phyloP scores from a whole-genome alignment of 2,888 invertebrate genomes.

The Pandemis heparana region DNA sequence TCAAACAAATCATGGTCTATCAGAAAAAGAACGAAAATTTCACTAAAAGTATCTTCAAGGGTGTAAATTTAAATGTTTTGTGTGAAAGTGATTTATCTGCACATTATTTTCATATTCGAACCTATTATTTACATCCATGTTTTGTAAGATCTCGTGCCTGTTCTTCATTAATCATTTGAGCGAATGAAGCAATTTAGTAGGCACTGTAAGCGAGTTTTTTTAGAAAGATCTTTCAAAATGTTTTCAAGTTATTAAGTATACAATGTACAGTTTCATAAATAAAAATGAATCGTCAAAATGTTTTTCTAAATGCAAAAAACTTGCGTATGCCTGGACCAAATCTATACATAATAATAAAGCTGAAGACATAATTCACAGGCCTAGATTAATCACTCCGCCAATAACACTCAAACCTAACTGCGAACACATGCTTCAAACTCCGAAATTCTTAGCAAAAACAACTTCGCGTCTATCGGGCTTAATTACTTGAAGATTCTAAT shows the following conservation, averaged over 20 bases:
- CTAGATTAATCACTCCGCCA: neutral
- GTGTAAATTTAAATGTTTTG: constrained; percentile 29
- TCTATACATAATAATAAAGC: no score
- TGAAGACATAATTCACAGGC: neutral
- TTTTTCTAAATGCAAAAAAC: no score
- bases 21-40: neutral
- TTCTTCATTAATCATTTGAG: constrained; percentile 14
- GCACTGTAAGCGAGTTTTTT: neutral
- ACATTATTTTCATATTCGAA: constrained; percentile 7
- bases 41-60: neutral
- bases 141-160: constrained; percentile 25
- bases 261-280: no score
- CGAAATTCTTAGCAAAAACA: constrained; percentile 39
- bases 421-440: constrained; percentile 35
- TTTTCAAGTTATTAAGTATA: no score
- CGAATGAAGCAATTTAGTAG: constrained; percentile 9
- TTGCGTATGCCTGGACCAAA: no score
- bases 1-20: constrained; percentile 11
- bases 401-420: neutral
- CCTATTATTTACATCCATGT: constrained; percentile 10
- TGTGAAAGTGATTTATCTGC: constrained; percentile 20
- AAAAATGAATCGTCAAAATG: no score
- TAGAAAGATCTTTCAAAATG: neutral
- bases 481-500: constrained; percentile 52
- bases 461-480: constrained; percentile 42